Percentiles rank a stretch among this genome's conserved stretches.
phyloP scores from a whole-genome alignment of 1,140 invertebrate species.

The Drosophila ambigua region DNA sequence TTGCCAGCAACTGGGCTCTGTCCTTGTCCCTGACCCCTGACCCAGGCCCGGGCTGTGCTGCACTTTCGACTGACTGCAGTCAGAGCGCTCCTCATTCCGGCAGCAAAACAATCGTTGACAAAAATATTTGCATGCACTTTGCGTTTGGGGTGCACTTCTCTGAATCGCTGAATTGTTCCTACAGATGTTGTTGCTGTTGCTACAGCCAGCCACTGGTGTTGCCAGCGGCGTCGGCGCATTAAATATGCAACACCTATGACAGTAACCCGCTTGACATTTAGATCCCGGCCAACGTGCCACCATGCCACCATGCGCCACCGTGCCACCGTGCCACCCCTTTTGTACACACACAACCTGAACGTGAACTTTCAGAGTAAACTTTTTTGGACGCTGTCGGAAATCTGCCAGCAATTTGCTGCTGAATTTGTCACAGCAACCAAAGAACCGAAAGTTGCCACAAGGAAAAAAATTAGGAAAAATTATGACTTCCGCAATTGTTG shows the following conservation, averaged over 20 bases:
- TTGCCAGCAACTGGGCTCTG: conserved; percentile 36
- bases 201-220: conserved; percentile 7
- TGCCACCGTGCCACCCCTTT: neutral
- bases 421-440: conserved; percentile 53
- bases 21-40: conserved; percentile 27
- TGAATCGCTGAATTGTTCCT: conserved; percentile 30
- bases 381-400: conserved; percentile 1
- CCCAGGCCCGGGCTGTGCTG: conserved; percentile 1
- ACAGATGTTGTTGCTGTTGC: neutral
- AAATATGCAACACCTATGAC: conserved; percentile 77
- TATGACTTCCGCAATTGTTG: conserved; percentile 72
- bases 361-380: conserved; percentile 30
- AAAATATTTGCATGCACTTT: conserved; percentile 78
- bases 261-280: conserved; percentile 50
- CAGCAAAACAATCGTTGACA: conserved; percentile 60
- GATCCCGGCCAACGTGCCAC: conserved; percentile 6
- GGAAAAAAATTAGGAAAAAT: conserved; percentile 70
- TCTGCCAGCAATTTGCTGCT: conserved; percentile 63
- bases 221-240: conserved; percentile 48
- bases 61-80: conserved; percentile 12
- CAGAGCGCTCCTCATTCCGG: conserved; percentile 42
- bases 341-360: neutral
- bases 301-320: neutral
- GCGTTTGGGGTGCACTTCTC: conserved; percentile 56
- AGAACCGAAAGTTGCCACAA: conserved; percentile 19